Percentiles rank a stretch among this genome's conserved stretches.
Evolutionary conservation across 2,797 vertebrate species (phyloP).

Genomic region (Bradypodion ventrale): DNA sequence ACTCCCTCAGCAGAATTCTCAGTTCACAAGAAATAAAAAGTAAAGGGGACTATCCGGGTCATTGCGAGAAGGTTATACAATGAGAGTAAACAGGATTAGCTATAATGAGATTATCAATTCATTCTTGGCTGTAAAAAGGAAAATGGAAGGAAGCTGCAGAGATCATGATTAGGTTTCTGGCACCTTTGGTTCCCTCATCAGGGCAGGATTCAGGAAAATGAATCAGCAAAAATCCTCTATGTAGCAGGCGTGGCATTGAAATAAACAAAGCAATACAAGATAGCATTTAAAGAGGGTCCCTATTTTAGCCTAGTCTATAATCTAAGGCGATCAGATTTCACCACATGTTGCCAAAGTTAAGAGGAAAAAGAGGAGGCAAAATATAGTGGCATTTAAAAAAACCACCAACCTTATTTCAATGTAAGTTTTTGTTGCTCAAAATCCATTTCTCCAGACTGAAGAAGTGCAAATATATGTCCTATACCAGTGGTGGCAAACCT

Average conservation of each 20-base stretch:
- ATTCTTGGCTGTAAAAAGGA: conserved; percentile 34
- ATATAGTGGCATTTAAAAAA: too few relatives aligned
- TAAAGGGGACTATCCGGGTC: conserved; percentile 36
- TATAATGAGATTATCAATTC: conserved; percentile 72
- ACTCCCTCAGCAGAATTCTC: conserved; percentile 20
- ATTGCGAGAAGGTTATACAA: conserved; percentile 59
- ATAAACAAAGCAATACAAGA: not conserved
- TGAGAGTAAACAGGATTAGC: conserved; percentile 73
- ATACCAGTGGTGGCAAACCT: too few relatives aligned
- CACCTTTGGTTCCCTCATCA: not conserved
- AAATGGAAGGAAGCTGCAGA: conserved; percentile 33
- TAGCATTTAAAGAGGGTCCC: not conserved
- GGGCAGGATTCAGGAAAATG: not conserved
- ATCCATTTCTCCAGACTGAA: too few relatives aligned
- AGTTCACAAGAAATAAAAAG: not conserved
- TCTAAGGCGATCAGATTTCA: too few relatives aligned
- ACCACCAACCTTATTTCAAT: too few relatives aligned
- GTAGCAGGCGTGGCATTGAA: not conserved
- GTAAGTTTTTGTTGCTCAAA: too few relatives aligned
- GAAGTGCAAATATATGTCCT: too few relatives aligned
- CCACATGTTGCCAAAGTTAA: too few relatives aligned
- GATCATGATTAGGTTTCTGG: conserved; percentile 19
- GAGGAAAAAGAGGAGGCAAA: too few relatives aligned
- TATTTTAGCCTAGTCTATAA: too few relatives aligned
- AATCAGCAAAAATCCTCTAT: not conserved